phyloP scores from a whole-genome alignment of 1,140 invertebrate genomes.

The Streblospio benedicti region DNA sequence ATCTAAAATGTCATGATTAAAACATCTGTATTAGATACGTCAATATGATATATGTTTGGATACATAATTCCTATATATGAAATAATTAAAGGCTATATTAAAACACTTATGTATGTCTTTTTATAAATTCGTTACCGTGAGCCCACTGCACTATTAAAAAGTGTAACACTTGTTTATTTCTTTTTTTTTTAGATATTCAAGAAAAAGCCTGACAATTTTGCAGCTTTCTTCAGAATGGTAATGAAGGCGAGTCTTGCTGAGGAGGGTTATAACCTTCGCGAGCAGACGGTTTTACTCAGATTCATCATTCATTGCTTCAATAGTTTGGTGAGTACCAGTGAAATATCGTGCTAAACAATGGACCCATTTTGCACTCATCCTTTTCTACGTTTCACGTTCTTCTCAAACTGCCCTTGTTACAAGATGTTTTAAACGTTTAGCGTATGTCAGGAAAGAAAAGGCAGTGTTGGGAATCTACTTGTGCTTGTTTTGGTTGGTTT shows the following conservation, averaged over 20 bases:
- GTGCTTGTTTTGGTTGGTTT: no score
- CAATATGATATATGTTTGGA: not conserved
- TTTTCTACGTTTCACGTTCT: no score
- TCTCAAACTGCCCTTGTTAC: no score
- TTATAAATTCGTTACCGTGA: no score
- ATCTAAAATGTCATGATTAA: not conserved
- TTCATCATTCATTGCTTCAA: conserved; percentile 96
- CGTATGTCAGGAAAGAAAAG: no score
- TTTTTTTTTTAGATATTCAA: conserved; percentile 60
- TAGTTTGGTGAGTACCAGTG: conserved; percentile 58
- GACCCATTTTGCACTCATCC: no score
- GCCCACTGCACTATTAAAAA: no score
- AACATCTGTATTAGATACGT: not conserved
- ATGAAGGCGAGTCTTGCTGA: conserved; percentile 62
- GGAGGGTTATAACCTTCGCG: conserved; percentile 55
- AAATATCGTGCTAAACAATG: not conserved
- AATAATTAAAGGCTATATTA: no score
- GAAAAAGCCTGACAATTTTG: conserved; percentile 70
- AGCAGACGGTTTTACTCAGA: conserved; percentile 78
- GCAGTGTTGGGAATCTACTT: no score
- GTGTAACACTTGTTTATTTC: no score
- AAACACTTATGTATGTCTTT: no score
- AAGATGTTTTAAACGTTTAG: no score
- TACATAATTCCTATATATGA: not conserved
- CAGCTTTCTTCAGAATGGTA: conserved; percentile 78